These are phyloP conservation scores for Mythimna impura DNA, from an alignment of 2,888 invertebrate genomes.

Conservation along the genomic window DNA sequence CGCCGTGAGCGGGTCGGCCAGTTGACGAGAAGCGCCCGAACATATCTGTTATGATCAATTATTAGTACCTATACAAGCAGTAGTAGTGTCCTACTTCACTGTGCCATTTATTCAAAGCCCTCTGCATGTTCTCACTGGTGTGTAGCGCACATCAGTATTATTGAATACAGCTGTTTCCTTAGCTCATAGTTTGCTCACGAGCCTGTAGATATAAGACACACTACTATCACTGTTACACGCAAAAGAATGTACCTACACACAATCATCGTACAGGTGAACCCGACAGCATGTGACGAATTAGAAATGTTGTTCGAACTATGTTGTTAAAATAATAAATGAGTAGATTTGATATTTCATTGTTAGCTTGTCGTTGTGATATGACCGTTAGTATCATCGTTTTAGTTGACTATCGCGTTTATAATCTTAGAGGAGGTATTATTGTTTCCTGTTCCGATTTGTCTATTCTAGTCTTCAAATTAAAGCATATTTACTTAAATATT, in stretches of 20 bases:
- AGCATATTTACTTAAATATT: conserved; percentile 71
- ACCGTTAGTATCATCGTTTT: conserved; percentile 61
- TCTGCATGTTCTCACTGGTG: conserved; percentile 46
- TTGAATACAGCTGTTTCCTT: conserved; percentile 43
- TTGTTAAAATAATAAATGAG: conserved; percentile 35
- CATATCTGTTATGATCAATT: conserved; percentile 59
- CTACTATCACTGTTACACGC: conserved; percentile 45
- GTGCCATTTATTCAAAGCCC: conserved; percentile 59
- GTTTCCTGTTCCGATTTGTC: conserved; percentile 69
- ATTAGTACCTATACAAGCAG: conserved; percentile 25
- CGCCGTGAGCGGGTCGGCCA: conserved; percentile 29
- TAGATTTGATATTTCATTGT: conserved; percentile 45
- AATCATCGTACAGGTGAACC: conserved; percentile 34
- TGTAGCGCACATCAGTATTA: conserved; percentile 43
- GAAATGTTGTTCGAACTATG: conserved; percentile 39
- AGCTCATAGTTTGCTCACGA: conserved; percentile 54
- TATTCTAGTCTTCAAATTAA: conserved; percentile 83
- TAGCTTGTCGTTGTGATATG: conserved; percentile 62
- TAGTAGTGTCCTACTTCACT: conserved; percentile 55
- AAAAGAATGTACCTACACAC: conserved; percentile 40
- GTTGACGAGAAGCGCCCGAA: conserved; percentile 43
- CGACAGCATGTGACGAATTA: conserved; percentile 21
- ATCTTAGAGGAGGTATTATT: conserved; percentile 54
- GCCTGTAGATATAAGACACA: conserved; percentile 50
- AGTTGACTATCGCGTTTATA: conserved; percentile 62